phyloP scores from a whole-genome alignment of 2,113 vertebrate genomes.

The Polyodon spathula region DNA sequence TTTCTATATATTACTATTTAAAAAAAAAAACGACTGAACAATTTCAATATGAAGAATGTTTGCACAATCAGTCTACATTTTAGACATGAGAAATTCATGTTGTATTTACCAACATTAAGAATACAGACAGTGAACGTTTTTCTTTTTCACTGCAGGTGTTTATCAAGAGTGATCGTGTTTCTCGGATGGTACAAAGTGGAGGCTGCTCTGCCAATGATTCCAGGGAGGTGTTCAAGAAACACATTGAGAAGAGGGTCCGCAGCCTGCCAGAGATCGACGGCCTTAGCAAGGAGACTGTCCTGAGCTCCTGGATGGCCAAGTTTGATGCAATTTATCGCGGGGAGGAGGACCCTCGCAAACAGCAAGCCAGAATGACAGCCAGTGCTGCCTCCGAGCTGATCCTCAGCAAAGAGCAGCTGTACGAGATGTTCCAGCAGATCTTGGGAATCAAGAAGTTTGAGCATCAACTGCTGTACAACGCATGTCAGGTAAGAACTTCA shows the following conservation, averaged over 20 bases:
- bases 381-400: slow-evolving; percentile 94
- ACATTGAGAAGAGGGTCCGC: slow-evolving; percentile 94
- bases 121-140: too few relatives aligned
- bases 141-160: slow-evolving; percentile 64
- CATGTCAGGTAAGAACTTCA: slow-evolving; percentile 84
- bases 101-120: too few relatives aligned
- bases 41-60: too few relatives aligned
- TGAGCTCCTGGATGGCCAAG: slow-evolving; percentile 97
- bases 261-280: slow-evolving; percentile 93
- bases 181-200: slow-evolving; percentile 92
- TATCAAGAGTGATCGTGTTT: slow-evolving; percentile 90
- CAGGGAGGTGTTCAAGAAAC: slow-evolving; percentile 95
- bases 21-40: too few relatives aligned
- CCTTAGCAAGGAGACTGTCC: slow-evolving; percentile 94
- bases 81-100: too few relatives aligned
- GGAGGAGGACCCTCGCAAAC: slow-evolving; percentile 90
- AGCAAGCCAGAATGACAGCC: slow-evolving; percentile 88
- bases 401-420: slow-evolving; percentile 97
- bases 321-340: slow-evolving; percentile 96
- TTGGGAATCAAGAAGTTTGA: slow-evolving; percentile 97
- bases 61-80: too few relatives aligned
- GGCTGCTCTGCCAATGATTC: slow-evolving; percentile 91
- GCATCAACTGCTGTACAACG: slow-evolving; percentile 94
- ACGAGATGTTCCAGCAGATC: slow-evolving; percentile 98
- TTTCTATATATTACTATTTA: too few relatives aligned